These are phyloP conservation scores for Enteromius mattozi DNA, from an alignment of 2,797 vertebrate species.

Conservation along the genomic window DNA sequence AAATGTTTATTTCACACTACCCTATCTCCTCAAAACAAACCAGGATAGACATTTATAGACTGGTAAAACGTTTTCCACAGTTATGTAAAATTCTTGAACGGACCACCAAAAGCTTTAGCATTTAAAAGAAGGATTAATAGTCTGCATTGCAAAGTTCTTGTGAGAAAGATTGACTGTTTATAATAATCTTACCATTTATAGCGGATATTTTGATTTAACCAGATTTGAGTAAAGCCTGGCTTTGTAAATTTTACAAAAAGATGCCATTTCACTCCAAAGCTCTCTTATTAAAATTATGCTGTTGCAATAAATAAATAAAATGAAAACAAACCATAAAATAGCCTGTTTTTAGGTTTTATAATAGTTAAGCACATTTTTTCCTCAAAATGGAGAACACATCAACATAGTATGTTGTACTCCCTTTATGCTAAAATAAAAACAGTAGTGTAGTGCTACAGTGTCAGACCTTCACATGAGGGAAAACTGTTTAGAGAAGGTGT, in stretches of 20 bases:
- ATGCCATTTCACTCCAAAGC: neutral
- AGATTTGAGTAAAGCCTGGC: neutral
- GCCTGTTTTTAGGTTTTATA: neutral
- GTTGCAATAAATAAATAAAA: neutral
- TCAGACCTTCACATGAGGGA: too few species aligned
- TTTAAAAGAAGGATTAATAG: neutral
- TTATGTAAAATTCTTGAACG: neutral
- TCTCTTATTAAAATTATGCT: neutral
- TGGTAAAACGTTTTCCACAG: neutral
- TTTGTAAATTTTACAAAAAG: neutral
- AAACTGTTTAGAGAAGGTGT: slow-evolving; percentile 18
- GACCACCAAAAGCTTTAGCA: neutral
- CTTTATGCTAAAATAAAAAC: neutral
- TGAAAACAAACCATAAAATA: neutral
- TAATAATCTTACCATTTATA: neutral
- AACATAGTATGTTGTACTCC: neutral
- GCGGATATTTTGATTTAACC: neutral
- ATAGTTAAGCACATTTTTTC: neutral
- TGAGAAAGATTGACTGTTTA: neutral
- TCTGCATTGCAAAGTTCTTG: neutral
- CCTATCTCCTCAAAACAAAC: slow-evolving; percentile 11
- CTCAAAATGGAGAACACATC: neutral
- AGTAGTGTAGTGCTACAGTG: too few species aligned
- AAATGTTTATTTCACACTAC: slow-evolving; percentile 19
- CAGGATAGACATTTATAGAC: neutral